phyloP scores from a whole-genome alignment of 2,888 invertebrate genomes.

The Andrena praecox region DNA sequence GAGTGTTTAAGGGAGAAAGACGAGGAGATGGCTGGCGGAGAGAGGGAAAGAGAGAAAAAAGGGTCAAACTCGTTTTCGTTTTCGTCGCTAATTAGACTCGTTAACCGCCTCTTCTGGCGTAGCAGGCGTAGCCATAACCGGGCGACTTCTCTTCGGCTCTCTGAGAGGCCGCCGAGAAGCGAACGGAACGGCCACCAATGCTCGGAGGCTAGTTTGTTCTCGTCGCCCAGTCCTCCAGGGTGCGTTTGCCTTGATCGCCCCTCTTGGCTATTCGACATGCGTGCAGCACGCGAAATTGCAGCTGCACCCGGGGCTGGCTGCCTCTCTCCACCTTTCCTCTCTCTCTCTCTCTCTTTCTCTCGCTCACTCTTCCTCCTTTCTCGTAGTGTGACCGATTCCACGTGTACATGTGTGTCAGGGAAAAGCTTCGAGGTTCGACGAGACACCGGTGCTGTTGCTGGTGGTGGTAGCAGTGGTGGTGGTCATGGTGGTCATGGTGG shows the following conservation, averaged over 20 bases:
- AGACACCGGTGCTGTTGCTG: conserved; percentile 43
- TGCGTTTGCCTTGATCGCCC: conserved; percentile 80
- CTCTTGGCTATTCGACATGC: conserved; percentile 72
- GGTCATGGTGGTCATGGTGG: conserved; percentile 27
- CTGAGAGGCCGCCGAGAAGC: conserved; percentile 69
- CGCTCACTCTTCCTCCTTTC: conserved; percentile 20
- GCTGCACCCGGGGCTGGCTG: conserved; percentile 57
- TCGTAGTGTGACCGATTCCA: conserved; percentile 65
- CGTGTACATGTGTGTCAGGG: conserved; percentile 59
- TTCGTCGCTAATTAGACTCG: conserved; percentile 85
- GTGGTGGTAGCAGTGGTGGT: conserved; percentile 37
- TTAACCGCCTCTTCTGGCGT: conserved; percentile 82
- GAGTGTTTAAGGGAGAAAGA: conserved; percentile 44
- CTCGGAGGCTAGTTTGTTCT: conserved; percentile 82
- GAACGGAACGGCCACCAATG: conserved; percentile 75
- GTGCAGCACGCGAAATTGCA: conserved; percentile 74
- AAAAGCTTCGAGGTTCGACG: conserved; percentile 53
- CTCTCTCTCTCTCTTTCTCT: conserved; percentile 25
- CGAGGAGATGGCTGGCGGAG: conserved; percentile 25
- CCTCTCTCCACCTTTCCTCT: conserved; percentile 33
- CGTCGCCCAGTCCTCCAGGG: conserved; percentile 83
- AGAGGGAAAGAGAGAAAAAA: conserved; percentile 76
- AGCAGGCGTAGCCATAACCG: conserved; percentile 83
- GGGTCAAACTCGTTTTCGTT: conserved; percentile 85
- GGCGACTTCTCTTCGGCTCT: conserved; percentile 79